Conservation (phyloP, 2,888 invertebrate genomes). For the Troides helena region DNA sequence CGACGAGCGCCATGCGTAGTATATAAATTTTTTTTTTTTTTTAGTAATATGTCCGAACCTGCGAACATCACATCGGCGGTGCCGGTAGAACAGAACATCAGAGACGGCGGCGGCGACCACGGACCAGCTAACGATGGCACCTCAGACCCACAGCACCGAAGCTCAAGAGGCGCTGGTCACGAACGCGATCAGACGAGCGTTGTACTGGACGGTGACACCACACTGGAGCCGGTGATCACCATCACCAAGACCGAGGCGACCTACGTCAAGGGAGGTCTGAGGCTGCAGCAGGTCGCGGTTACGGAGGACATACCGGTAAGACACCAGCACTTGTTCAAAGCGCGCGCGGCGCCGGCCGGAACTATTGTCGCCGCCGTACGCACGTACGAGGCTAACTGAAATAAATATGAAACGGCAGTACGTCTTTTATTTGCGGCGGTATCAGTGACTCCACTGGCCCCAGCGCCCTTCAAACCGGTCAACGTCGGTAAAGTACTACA, state of each 20-base stretch:
- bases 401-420: slow-evolving; percentile 19
- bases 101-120: slow-evolving; percentile 36
- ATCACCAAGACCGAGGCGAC: slow-evolving; percentile 59
- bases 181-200: slow-evolving; percentile 3
- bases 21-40: background rate
- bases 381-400: slow-evolving; percentile 53
- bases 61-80: slow-evolving; percentile 54
- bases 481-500: no score
- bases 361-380: slow-evolving; percentile 59
- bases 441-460: no score
- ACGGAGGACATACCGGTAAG: slow-evolving; percentile 65
- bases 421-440: slow-evolving; percentile 39
- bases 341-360: slow-evolving; percentile 55
- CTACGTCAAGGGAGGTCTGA: slow-evolving; percentile 58
- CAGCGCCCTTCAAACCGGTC: no score
- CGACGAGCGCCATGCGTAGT: no score
- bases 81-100: slow-evolving; percentile 53
- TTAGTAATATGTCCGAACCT: slow-evolving; percentile 52
- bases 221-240: slow-evolving; percentile 55
- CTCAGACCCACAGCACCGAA: slow-evolving; percentile 3
- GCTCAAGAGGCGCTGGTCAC: background rate
- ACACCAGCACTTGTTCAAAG: slow-evolving; percentile 65
- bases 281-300: slow-evolving; percentile 61
- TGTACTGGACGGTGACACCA: slow-evolving; percentile 22
- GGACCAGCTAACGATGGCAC: background rate